A percentile compares a stretch with the other conserved stretches of the same genome.
Evolutionary conservation across 1,140 invertebrate genomes (phyloP).

Genomic region (Drosophila sucinea): DNA sequence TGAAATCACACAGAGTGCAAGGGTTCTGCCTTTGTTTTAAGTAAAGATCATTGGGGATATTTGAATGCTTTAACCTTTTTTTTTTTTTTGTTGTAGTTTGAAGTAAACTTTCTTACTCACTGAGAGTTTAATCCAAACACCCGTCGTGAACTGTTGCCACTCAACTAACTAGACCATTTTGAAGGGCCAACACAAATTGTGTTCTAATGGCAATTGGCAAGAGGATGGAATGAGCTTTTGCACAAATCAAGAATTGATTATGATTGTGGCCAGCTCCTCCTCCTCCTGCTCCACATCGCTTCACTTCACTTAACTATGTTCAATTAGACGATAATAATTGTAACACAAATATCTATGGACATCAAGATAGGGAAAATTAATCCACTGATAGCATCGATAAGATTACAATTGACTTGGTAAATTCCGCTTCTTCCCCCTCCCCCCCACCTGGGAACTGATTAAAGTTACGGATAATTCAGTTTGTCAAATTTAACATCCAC

Average conservation of each 20-base stretch:
- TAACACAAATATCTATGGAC: not conserved
- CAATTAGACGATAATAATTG: slow-evolving; percentile 2
- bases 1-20: no score
- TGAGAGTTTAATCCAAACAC: not conserved
- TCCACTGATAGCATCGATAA: slow-evolving; percentile 4
- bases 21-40: no score
- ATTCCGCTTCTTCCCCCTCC: not conserved
- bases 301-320: slow-evolving; percentile 1
- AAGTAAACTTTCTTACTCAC: not conserved
- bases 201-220: not conserved
- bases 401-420: not conserved
- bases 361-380: slow-evolving; percentile 2
- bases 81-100: not conserved
- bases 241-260: slow-evolving; percentile 1
- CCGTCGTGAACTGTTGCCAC: not conserved
- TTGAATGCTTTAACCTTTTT: not conserved
- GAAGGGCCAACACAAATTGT: not conserved
- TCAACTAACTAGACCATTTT: not conserved
- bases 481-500: not conserved
- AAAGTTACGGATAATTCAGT: not conserved
- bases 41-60: no score
- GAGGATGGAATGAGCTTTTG: no score
- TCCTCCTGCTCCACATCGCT: not conserved
- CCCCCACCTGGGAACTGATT: not conserved
- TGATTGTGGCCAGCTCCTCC: not conserved